Base-by-base conservation (phyloP, 2,888 invertebrate species). In the Callyntrura guangdongensis region DNA sequence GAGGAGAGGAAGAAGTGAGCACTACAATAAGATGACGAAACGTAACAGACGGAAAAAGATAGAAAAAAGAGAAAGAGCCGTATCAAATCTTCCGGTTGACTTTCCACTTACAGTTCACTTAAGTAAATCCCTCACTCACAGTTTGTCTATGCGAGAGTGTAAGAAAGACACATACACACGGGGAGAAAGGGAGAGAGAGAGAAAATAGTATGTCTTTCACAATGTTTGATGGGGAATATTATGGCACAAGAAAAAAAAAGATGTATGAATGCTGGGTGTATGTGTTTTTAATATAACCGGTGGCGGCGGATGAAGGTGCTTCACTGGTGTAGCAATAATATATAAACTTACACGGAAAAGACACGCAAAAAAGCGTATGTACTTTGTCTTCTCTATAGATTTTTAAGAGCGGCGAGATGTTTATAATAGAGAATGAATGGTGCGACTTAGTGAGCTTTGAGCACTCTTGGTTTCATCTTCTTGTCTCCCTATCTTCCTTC, bases 81-180 rank as follows among this genome's bases (percentile, higher is more conserved):
- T 90, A 90, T 90, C 90, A 90, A 90, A 90, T 90, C 90, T 90
- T 90, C 90, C 90, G 90, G 90, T 90, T 90, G 90, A 86, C 90
- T 90, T 90, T 90, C 86, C 90, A 90, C 90, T 90, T 86, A 90
- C 82, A 90, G 90, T 90, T 90, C 90, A 90, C 90, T 90, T 90
- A 86, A 90, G 83, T 90, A 90, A 90, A 90, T 90, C 90, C 90
- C 86, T 90, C 90, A 90, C 90, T 90, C 74, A 59, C 81, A 53
- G 49, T 86, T 56, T 81, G 81, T 81, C 81, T 81, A 36, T 81
- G 86, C 59, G 86, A 64, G 81, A 12, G 47, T 81, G 67, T 49
- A 45, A n/a, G 17, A 17, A 77, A 14, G 49, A 56, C 14, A 36
- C 27, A 74, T 5, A 74, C 49, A 49, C 49, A 74, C 53, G 53